phyloP scores from a whole-genome alignment of 30 jellyfish, hydroid and myxozoan species.

The Turritopsis rubra region DNA sequence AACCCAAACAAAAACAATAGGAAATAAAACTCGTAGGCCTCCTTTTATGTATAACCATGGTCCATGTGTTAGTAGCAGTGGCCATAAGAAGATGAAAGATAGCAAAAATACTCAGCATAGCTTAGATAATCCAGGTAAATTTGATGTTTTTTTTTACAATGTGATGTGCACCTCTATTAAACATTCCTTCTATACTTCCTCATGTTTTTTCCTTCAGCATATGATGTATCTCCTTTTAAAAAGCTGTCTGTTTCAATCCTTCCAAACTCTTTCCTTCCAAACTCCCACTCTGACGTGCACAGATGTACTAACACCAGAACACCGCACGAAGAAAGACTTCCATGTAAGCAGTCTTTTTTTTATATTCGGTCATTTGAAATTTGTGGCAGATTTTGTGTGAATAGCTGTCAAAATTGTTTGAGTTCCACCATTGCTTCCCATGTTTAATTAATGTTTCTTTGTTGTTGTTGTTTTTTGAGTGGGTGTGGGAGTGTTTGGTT shows the following conservation, averaged over 20 bases:
- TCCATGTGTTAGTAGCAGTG: background rate
- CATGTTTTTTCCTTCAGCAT: too few relatives aligned
- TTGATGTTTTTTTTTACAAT: background rate
- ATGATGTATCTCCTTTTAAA: background rate
- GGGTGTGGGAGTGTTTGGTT: too few relatives aligned
- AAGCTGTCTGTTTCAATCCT: background rate
- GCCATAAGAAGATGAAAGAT: background rate
- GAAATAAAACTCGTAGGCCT: background rate
- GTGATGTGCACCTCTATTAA: too few relatives aligned
- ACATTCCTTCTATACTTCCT: too few relatives aligned
- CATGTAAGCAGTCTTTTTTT: background rate
- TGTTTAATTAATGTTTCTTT: too few relatives aligned
- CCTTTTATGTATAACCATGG: background rate
- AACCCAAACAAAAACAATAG: background rate
- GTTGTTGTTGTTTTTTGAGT: too few relatives aligned
- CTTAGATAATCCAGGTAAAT: conserved; percentile 6
- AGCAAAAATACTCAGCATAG: background rate
- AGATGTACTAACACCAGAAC: background rate
- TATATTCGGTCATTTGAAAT: too few relatives aligned
- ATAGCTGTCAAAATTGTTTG: too few relatives aligned
- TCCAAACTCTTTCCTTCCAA: background rate
- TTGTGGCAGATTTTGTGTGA: too few relatives aligned
- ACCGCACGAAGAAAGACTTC: background rate
- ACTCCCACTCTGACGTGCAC: background rate
- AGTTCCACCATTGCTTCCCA: too few relatives aligned